Percentiles rank a stretch among this genome's conserved stretches.
Evolutionary conservation across 2,888 invertebrate genomes (phyloP).

Genomic region (Apodemia hepburni): DNA sequence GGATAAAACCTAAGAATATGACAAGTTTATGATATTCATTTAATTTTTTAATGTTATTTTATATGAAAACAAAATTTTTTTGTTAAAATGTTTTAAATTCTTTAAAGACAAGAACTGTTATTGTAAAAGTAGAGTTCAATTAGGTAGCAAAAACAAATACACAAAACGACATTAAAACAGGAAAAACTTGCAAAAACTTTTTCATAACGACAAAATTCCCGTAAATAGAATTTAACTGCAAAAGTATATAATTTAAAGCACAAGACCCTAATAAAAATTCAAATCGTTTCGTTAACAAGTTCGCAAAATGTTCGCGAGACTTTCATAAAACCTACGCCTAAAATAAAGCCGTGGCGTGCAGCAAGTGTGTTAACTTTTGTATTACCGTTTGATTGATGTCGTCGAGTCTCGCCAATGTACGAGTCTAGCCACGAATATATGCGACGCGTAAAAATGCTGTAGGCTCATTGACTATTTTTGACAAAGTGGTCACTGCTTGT

Average conservation of each 20-base stretch:
- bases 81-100: too few relatives aligned
- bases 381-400: conserved; percentile 12
- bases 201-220: too few relatives aligned
- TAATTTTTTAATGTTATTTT: too few relatives aligned
- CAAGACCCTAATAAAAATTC: conserved; percentile 9
- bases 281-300: conserved; percentile 10
- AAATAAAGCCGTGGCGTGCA: conserved; percentile 8
- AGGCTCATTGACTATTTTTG: not conserved
- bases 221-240: too few relatives aligned
- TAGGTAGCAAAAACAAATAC: too few relatives aligned
- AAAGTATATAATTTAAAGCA: not conserved
- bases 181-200: too few relatives aligned
- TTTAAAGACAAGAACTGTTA: too few relatives aligned
- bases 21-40: too few relatives aligned
- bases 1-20: too few relatives aligned
- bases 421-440: not conserved
- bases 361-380: conserved; percentile 10
- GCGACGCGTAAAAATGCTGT: not conserved
- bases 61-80: too few relatives aligned
- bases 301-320: conserved; percentile 1
- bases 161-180: too few relatives aligned
- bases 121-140: too few relatives aligned
- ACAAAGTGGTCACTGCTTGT: not conserved
- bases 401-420: not conserved
- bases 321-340: conserved; percentile 1